Base-by-base conservation (phyloP, 2,113 vertebrate species). In the Gallinago paraguaiae region DNA sequence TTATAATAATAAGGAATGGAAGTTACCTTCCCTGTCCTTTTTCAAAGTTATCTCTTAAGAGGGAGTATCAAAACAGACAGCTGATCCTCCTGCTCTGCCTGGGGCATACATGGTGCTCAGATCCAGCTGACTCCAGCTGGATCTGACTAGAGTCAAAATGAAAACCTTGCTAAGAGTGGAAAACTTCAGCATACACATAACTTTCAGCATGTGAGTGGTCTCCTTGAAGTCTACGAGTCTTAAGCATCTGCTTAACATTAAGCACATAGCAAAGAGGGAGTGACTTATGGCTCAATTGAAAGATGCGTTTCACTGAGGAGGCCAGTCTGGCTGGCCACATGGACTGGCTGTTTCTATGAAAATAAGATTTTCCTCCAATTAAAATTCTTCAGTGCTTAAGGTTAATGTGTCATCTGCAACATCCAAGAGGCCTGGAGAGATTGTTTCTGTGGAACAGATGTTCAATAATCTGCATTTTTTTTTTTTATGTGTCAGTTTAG, bases 381-480 rank as follows among this genome's bases (percentile, higher is more conserved):
- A 86, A 92, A 93, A 65, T 87, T 86, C 69, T 64, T 41, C 9
- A 30, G 31, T 61, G 22, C n/a, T 61, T 91, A 82, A 86, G 86
- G 82, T 93, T 95, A 86, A 78, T 30, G 61, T 92, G 80, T 60
- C 45, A 72, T 82, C 77, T 92, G 61, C 50, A 92, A 20, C 50
- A 72, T 61, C 69, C 69, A 57, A 18, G 45, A 86, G 80, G 25
- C 61, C 92, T 31, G 41, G 37, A 69, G 77, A 84, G 65, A 72
- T 53, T 88, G 53, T 88, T 94, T 84, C 53, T 79, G 56, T 57
- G 53, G 80, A 94, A 64, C 86, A 92, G 88, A 86, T 84, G 69
- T 91, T 93, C 71, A 93, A 78, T 74, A 86, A 37, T 75, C 72
- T 35, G 9, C 41, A 16, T 69, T 16, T 53, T 24, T 82, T 69